phyloP scores from a whole-genome alignment of 2,888 invertebrate genomes.

The Dynastes grantii region DNA sequence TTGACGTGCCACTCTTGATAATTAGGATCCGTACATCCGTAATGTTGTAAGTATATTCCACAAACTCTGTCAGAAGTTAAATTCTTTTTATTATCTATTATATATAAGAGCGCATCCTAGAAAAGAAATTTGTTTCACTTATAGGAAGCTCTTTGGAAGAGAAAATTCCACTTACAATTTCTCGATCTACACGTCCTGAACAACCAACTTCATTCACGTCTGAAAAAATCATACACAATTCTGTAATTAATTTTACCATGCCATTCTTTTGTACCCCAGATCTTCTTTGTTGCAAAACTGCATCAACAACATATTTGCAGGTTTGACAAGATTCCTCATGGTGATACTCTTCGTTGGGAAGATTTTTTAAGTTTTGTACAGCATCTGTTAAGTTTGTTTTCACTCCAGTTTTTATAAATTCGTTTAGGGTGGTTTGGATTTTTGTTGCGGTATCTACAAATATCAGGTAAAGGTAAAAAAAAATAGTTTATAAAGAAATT shows the following conservation, averaged over 20 bases:
- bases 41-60: constrained; percentile 73
- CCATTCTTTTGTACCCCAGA: constrained; percentile 36
- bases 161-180: constrained; percentile 58
- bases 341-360: constrained; percentile 44
- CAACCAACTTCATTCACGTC: constrained; percentile 58
- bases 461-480: neutral
- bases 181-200: constrained; percentile 58
- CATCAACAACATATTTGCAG: constrained; percentile 52
- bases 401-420: constrained; percentile 51
- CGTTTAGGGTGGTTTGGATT: constrained; percentile 31
- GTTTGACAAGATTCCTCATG: constrained; percentile 50
- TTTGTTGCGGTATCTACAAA: constrained; percentile 15
- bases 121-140: constrained; percentile 58
- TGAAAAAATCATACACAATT: constrained; percentile 58
- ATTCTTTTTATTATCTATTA: constrained; percentile 73
- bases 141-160: neutral
- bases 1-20: constrained; percentile 62
- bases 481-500: neutral
- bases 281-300: constrained; percentile 49
- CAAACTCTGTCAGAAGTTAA: constrained; percentile 75
- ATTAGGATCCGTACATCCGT: constrained; percentile 63
- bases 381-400: constrained; percentile 47
- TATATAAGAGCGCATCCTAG: constrained; percentile 76
- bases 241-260: constrained; percentile 52
- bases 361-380: constrained; percentile 38